Evolutionary conservation across 1,140 invertebrate genomes (phyloP), one percentile per base, ranked within the genome.

Genomic region (Trichonephila clavata): DNA sequence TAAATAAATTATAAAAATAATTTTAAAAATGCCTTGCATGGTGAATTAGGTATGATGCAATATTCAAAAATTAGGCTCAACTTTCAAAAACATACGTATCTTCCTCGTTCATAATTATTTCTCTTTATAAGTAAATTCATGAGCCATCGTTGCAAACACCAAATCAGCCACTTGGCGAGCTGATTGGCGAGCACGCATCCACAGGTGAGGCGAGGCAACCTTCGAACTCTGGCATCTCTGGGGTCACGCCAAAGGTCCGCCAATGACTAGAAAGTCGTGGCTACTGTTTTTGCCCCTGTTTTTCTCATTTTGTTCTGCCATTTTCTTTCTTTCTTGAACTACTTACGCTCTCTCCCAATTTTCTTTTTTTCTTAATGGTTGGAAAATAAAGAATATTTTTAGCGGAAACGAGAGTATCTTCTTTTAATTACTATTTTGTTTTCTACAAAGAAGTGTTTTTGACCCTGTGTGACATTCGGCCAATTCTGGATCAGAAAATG

Each of bases 241-340:
- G 61, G 88, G 88, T 90, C 88, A 90, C 21, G 81, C 20, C 16
- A 80, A 80, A 90, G 88, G 88, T 90, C 86, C n/a, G 86, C 27
- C 39, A 71, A 32, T 80, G 68, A 90, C 71, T 43, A 90, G 27
- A 60, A 80, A 90, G 43, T 90, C 88, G 65, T 90, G 68, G 88
- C 88, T 90, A 90, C 88, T 90, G 88, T 90, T 90, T 90, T 39
- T 39, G 43, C 71, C 65, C 68, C 88, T 50, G 60, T 43, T 80
- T 59, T 61, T 86, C 57, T 60, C 32, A 24, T 90, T 90, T 90
- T 88, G 18, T 57, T 60, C 24, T 89, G 20, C 59, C 16, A n/a
- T 77, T 68, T 89, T 7, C 59, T 90, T 90, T 59, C 27, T 80
- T 18, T 90, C 14, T 21, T 16, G 81, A 50, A 59, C 81, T 83